phyloP scores from a whole-genome alignment of 2,888 invertebrate species.

The Andrena chrysosceles region DNA sequence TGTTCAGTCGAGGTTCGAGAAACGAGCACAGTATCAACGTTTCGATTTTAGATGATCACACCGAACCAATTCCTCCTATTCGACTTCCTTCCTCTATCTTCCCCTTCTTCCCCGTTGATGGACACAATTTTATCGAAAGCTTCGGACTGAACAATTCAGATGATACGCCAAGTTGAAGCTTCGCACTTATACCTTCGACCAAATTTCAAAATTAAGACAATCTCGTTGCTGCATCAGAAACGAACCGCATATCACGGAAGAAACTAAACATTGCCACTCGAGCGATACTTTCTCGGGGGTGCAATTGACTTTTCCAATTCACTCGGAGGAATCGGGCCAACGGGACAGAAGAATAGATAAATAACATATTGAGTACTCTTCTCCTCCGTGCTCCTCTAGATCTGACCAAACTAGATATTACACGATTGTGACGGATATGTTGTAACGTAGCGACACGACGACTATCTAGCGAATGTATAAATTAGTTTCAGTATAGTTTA shows the following conservation, averaged over 20 bases:
- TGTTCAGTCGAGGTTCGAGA: constrained; percentile 16
- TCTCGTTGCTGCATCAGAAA: constrained; percentile 15
- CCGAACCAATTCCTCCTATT: constrained; percentile 35
- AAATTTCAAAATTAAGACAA: constrained; percentile 21
- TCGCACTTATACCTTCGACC: not conserved
- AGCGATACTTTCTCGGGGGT: not conserved
- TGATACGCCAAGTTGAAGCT: not conserved
- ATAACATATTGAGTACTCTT: constrained; percentile 69
- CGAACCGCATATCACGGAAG: constrained; percentile 28
- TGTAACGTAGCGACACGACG: constrained; percentile 46
- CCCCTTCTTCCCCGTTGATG: not conserved
- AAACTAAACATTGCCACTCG: not conserved
- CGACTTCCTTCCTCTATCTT: not conserved
- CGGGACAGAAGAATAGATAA: not conserved
- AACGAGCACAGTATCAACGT: not conserved
- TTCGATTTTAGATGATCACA: constrained; percentile 16
- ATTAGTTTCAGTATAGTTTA: constrained; percentile 51
- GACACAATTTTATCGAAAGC: not conserved
- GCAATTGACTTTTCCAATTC: not conserved
- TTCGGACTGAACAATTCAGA: too few relatives aligned
- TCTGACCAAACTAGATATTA: constrained; percentile 62
- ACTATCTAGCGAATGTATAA: constrained; percentile 58
- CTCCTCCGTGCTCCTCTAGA: constrained; percentile 61
- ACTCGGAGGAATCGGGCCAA: constrained; percentile 20
- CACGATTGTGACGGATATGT: constrained; percentile 36